Conservation (phyloP, 1,140 invertebrate species). For the Heliothis subflexa region DNA sequence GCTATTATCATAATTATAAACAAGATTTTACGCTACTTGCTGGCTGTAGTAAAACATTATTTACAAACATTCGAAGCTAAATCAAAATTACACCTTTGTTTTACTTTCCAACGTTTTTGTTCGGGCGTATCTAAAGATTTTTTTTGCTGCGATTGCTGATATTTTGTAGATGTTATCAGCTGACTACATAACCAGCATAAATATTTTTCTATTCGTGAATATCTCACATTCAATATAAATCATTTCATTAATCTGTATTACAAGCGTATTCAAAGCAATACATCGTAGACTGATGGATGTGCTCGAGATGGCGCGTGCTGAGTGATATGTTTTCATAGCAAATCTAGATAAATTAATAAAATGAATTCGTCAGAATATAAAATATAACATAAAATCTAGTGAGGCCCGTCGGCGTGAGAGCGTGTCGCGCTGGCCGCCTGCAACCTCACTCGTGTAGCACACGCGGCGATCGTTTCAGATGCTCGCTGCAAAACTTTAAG, state of each 20-base stretch:
- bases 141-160: conserved; percentile 32
- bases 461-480: conserved; percentile 18
- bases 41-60: conserved; percentile 77
- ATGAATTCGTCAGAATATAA: neutral
- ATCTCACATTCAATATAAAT: neutral
- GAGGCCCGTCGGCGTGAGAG: neutral
- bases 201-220: neutral
- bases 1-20: conserved; percentile 84
- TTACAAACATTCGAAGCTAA: conserved; percentile 64
- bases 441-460: neutral
- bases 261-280: neutral
- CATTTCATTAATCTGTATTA: conserved; percentile 14
- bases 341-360: neutral
- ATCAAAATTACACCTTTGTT: conserved; percentile 39
- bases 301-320: neutral
- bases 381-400: conserved; percentile 1
- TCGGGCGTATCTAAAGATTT: conserved; percentile 4
- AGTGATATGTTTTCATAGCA: conserved; percentile 28
- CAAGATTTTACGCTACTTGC: conserved; percentile 78
- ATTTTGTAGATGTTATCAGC: neutral
- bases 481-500: conserved; percentile 52
- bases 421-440: neutral
- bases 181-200: conserved; percentile 17
- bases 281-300: neutral
- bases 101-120: conserved; percentile 31